Percentiles rank a stretch among this genome's conserved stretches.
These are phyloP conservation scores for Odobenus rosmarus DNA, from an alignment of 2,113 vertebrate species.

Conservation along the genomic window DNA sequence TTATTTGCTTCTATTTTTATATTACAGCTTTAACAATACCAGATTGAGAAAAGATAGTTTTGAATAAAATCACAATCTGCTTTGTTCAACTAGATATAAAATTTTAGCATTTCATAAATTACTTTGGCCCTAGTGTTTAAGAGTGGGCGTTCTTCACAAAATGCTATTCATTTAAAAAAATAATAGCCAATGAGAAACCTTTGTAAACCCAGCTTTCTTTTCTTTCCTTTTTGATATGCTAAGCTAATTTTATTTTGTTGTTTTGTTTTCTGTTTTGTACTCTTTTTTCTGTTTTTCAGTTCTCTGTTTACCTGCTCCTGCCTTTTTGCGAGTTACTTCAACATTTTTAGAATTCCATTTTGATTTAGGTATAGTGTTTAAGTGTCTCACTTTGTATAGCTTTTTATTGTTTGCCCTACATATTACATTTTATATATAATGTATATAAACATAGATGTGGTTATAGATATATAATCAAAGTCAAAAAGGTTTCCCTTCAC, in stretches of 20 bases:
- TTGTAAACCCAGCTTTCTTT: not conserved
- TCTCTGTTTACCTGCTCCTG: not conserved
- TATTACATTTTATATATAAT: not conserved
- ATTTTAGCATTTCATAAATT: not conserved
- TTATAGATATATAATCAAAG: not conserved
- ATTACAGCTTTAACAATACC: not conserved
- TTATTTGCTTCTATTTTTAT: not conserved
- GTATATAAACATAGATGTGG: no score
- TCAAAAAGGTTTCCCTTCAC: not conserved
- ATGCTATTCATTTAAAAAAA: not conserved
- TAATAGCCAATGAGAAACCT: not conserved
- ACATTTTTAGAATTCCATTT: not conserved
- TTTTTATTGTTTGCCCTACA: not conserved
- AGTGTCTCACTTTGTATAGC: not conserved
- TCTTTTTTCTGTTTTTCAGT: not conserved
- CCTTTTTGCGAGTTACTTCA: not conserved
- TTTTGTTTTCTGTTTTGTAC: not conserved
- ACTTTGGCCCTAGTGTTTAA: not conserved
- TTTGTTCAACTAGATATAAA: not conserved
- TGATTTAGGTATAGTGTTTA: not conserved
- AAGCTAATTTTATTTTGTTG: not conserved
- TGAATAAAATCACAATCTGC: constrained; percentile 16
- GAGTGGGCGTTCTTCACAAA: not conserved
- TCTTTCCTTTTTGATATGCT: not conserved
- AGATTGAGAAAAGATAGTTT: not conserved